Base-by-base conservation (phyloP, 2,888 invertebrate genomes). In the Ophraella communa region DNA sequence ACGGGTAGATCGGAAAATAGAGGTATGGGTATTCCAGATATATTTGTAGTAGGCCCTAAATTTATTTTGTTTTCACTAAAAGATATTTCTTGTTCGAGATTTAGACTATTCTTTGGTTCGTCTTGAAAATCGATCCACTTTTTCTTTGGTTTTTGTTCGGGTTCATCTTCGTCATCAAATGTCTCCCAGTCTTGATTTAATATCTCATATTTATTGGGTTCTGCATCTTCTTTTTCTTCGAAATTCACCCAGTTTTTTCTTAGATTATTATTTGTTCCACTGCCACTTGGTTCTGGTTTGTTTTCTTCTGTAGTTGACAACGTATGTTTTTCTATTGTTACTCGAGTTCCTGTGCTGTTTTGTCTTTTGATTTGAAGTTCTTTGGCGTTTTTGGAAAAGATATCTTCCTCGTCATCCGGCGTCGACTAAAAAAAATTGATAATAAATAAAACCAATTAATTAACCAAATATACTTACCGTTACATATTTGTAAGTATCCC, bases 1-100 rank as follows among this genome's bases (percentile, higher is more conserved):
- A 87, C 81, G 1, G 85, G 85, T 0, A 85, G 84, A 72, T 86
- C 87, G 47, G 85, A 83, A 68, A 87, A 87, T 45, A 87, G 73
- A 0, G 87, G 86, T 63, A 84, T 84, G 1, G 87, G 86, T 23
- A 80, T 79, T 45, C 71, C 67, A 8, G 64, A 45, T 42, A 65
- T 65, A 39, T 60, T 72, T 51, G 53, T 59, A 10, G 62, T 64
- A 17, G 70, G 70, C 4, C 54, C 58, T 42, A 64, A 64, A 23
- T 66, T 71, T 20, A 47, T 33, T 7, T 24, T 45, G 39, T 70
- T 65, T 49, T 71, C 77, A n/a, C 69, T 70, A 55, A 74, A 73
- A 27, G 70, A 68, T 65, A 73, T 53, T 66, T 73, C 72, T 20
- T 73, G 66, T 51, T 69, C 67, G n/a, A 70, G 63, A 51, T 72